Conservation (phyloP, 2,113 vertebrate genomes). For the Eonycteris spelaea region DNA sequence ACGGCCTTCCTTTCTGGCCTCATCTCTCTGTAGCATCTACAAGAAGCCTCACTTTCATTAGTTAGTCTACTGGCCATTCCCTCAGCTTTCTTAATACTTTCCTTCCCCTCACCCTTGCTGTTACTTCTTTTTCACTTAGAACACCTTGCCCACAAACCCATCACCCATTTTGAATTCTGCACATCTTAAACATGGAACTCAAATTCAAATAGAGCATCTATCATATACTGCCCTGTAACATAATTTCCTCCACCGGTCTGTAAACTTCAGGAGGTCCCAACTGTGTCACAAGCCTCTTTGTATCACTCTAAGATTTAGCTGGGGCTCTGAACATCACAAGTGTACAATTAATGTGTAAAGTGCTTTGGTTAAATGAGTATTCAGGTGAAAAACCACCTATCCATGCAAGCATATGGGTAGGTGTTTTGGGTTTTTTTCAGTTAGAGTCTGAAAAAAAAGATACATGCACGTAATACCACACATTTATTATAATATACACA, state of each 20-base stretch:
- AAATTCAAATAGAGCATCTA: background rate
- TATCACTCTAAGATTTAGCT: background rate
- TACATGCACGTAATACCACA: background rate
- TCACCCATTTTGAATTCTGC: background rate
- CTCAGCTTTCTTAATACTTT: background rate
- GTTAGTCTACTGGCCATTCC: background rate
- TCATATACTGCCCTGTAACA: background rate
- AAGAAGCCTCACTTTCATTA: background rate
- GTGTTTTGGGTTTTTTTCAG: background rate
- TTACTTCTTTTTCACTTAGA: background rate
- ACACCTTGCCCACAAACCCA: background rate
- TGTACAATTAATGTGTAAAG: background rate
- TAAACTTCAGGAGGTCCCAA: background rate
- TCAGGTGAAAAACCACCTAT: background rate
- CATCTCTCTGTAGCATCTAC: background rate
- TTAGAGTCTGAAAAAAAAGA: slow-evolving; percentile 20
- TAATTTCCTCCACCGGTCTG: background rate
- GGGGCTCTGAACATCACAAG: background rate
- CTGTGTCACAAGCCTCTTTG: background rate
- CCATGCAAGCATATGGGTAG: background rate
- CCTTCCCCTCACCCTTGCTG: background rate
- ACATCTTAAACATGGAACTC: background rate
- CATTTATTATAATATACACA: background rate
- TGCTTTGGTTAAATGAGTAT: background rate
- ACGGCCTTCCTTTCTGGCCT: background rate